phyloP scores from a whole-genome alignment of 2,113 vertebrate species.

The Vidua macroura region DNA sequence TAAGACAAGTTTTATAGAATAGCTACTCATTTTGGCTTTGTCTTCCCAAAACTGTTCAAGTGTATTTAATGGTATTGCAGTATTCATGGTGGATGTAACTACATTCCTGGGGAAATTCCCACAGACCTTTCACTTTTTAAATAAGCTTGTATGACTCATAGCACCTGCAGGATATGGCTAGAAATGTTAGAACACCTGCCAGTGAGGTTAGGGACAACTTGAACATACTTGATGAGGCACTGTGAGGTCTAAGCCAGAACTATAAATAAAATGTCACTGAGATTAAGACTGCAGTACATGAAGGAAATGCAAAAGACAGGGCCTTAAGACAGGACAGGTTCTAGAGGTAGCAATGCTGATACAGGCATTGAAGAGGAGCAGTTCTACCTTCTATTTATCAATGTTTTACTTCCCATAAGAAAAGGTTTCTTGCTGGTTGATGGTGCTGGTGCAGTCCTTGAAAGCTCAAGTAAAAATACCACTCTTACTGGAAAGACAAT shows the following conservation, averaged over 20 bases:
- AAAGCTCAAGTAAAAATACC: not conserved
- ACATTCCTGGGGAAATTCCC: not conserved
- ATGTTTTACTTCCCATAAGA: not conserved
- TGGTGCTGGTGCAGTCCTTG: not conserved
- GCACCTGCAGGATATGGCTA: not conserved
- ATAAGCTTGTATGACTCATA: not conserved
- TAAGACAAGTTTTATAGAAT: not conserved
- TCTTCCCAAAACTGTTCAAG: not conserved
- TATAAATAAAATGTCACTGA: not conserved
- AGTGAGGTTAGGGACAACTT: not conserved
- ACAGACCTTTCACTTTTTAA: not conserved
- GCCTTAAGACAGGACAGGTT: not conserved
- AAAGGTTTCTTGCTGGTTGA: not conserved
- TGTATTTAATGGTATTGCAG: not conserved
- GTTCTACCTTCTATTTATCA: not conserved
- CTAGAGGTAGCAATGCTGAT: not conserved
- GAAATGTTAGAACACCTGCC: not conserved
- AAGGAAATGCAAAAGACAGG: not conserved
- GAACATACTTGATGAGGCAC: not conserved
- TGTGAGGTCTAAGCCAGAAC: not conserved
- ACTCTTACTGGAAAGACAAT: not conserved
- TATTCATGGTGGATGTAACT: not conserved
- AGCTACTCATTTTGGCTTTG: not conserved
- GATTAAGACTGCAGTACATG: not conserved
- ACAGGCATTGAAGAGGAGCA: not conserved